These are phyloP conservation scores for Drosophila kokeensis DNA, from an alignment of 2,888 invertebrate genomes.

Conservation along the genomic window DNA sequence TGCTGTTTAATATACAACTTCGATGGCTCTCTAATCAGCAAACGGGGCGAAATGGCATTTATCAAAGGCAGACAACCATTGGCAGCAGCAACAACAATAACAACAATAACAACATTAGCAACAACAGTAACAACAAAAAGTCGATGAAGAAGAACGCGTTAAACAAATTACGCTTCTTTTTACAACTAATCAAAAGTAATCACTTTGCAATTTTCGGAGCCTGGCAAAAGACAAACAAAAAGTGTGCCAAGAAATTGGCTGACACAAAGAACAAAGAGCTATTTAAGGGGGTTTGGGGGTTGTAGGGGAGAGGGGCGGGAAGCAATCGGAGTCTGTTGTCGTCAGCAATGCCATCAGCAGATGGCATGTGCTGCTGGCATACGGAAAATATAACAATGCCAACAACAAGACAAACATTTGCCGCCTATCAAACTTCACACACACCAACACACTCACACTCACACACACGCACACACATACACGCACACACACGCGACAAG, in stretches of 20 bases:
- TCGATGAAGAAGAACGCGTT: slow-evolving; percentile 38
- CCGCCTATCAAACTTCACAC: slow-evolving; percentile 71
- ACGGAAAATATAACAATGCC: slow-evolving; percentile 52
- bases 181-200: slow-evolving; percentile 81
- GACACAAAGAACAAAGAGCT: slow-evolving; percentile 66
- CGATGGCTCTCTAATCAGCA: slow-evolving; percentile 70
- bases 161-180: slow-evolving; percentile 80
- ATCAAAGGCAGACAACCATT: slow-evolving; percentile 62
- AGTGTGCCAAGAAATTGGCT: slow-evolving; percentile 65
- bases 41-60: slow-evolving; percentile 68
- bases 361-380: slow-evolving; percentile 76
- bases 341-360: slow-evolving; percentile 62
- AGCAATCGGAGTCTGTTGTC: slow-evolving; percentile 19
- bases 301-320: too few species aligned
- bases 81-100: slow-evolving; percentile 25
- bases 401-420: slow-evolving; percentile 71
- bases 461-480: slow-evolving; percentile 13
- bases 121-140: slow-evolving; percentile 16
- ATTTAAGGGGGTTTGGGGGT: slow-evolving; percentile 6
- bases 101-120: slow-evolving; percentile 4
- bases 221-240: slow-evolving; percentile 75
- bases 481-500: slow-evolving; percentile 44
- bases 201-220: slow-evolving; percentile 77
- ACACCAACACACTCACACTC: slow-evolving; percentile 20
- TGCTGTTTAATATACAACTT: slow-evolving; percentile 45